phyloP scores from a whole-genome alignment of 2,888 invertebrate genomes.

The Dicyrtoma fusca region DNA sequence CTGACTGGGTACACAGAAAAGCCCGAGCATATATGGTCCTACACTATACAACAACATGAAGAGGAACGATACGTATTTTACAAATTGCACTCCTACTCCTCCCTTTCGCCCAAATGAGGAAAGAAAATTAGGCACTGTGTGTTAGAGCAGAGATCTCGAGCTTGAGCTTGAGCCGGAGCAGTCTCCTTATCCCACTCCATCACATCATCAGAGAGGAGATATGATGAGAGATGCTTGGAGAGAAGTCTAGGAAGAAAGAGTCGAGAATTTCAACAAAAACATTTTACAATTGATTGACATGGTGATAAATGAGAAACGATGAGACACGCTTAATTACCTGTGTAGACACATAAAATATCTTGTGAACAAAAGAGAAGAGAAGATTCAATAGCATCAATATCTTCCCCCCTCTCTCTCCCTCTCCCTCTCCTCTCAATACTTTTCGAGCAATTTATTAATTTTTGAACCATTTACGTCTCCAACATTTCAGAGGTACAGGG shows the following conservation, averaged over 20 bases:
- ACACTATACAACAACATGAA: background rate
- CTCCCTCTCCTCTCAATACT: background rate
- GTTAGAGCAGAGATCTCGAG: too few relatives aligned
- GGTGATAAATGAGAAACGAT: slow-evolving; percentile 33
- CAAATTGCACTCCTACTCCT: slow-evolving; percentile 33
- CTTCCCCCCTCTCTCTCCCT: slow-evolving; percentile 1
- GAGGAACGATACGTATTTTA: slow-evolving; percentile 10
- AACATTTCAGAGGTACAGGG: too few relatives aligned
- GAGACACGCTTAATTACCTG: slow-evolving; percentile 21
- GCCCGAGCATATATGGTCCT: background rate
- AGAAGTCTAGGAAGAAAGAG: background rate
- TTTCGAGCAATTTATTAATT: too few relatives aligned
- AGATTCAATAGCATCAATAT: slow-evolving; percentile 2
- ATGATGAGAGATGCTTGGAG: background rate
- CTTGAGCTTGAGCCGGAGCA: too few relatives aligned
- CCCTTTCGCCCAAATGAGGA: slow-evolving; percentile 31
- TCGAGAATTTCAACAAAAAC: slow-evolving; percentile 6
- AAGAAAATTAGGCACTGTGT: slow-evolving; percentile 26
- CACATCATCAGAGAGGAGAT: background rate
- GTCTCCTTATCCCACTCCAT: background rate
- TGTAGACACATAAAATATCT: slow-evolving; percentile 11
- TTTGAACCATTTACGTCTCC: too few relatives aligned
- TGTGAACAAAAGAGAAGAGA: background rate
- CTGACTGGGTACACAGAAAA: background rate
- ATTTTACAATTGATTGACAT: slow-evolving; percentile 28